Base-by-base conservation (phyloP, 1,140 invertebrate species). In the Belonocnema kinseyi region DNA sequence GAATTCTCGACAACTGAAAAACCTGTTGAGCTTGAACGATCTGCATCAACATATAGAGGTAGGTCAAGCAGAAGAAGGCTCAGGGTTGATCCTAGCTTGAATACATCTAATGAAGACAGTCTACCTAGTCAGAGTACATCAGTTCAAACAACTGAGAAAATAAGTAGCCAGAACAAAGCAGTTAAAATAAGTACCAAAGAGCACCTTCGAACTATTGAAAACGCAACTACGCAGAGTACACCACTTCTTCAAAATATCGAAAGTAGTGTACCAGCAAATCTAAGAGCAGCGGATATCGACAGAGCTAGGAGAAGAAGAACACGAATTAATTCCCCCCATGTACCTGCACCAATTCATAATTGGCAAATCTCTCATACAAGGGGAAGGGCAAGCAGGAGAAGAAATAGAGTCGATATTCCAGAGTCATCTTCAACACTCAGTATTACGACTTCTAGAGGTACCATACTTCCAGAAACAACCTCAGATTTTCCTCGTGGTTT, bases 401-500 rank as follows among this genome's bases (percentile, higher is more conserved):
- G 74, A 54, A 71, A 76, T 72, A 46, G 53, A 10, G 53, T 66
- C 21, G 50, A 71, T 54, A 58, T 33, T 1, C 40, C 40, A 50
- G n/a, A n/a, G 8, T 19, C 75, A 8, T 70, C 83, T 17, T 86
- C 85, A 1, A 87, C 80, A 0, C 78, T 82, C 58, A 80, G 81
- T 51, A 81, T 66, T 14, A 83, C 14, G 76, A 78, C 50, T 71
- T 79, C 80, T 6, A 16, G 61, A 66, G 33, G 61, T 2, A 66
- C 13, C 26, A 66, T 16, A 56, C 51, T 75, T 11, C 16, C 14
- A 2, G 21, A 46, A 26, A 46, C 13, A 17, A 76, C 66, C 11
- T 17, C 74, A 0, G 81, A 71, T 17, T 10, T 72, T 8, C 70
- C 58, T 2, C 82, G 78, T 33, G 88, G 89, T 0, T 89, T 90